Evolutionary conservation across 1,140 invertebrate genomes (phyloP), one percentile per base, ranked within the genome.

Genomic region (Heliconius eleuchia): DNA sequence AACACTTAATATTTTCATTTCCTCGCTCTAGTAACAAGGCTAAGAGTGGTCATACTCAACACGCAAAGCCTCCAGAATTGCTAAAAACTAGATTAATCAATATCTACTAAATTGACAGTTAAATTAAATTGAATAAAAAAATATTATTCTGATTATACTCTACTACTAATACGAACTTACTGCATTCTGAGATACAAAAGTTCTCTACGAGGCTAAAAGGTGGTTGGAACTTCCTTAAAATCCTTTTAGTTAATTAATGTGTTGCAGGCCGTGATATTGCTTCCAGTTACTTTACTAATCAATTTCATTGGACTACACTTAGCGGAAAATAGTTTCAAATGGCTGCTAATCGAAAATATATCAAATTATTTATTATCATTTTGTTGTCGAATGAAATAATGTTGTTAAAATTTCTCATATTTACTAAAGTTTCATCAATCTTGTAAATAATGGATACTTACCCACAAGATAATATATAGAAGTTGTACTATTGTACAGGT

Each of bases 201-300:
- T 71, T 71, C 23, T 39, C 30, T 30, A 66, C 23, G 5, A 8
- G 71, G 18, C 71, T 39, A 71, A 71, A 71, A 71, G 37, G 19
- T 19, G 57, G 72, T 30, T 71, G 42, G 60, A 71, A 70, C 66
- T 75, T 71, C 78, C 52, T 79, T 71, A 27, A 71, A 79, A 79
- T 79, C 78, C 73, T 79, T 73, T 76, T 79, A 79, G 66, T 75
- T 79, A 79, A 79, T 79, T 71, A 73, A 60, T 71, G 39, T 74
- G 57, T 74, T 75, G 60, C 60, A 71, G 66, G 18, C 37, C 77
- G 72, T 74, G 74, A 79, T 79, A 79, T 79, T 79, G 78, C 78
- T 76, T 71, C 74, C 11, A 79, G 73, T 50, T 75, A 79, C 78
- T 79, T 74, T 37, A 27, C 19, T 75, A 52, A 75, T 79, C 55